These are phyloP conservation scores for Bergia puertoricense DNA, from an alignment of 92 coral and sea anemone genomes.

Conservation along the genomic window DNA sequence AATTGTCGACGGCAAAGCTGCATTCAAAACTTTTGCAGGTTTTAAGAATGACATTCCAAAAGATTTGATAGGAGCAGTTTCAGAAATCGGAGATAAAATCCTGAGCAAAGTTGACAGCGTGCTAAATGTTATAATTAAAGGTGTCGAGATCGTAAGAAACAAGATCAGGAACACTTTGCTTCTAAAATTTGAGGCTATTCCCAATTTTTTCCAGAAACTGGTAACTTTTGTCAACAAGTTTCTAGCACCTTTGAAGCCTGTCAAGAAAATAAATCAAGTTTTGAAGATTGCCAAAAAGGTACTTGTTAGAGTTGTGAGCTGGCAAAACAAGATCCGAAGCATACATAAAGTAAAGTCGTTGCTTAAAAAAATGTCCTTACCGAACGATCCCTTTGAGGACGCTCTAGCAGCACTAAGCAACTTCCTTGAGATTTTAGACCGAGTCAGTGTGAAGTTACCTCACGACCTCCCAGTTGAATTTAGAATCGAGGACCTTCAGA, in stretches of 20 bases:
- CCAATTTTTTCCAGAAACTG: slow-evolving; percentile 66
- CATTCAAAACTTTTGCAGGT: slow-evolving; percentile 84
- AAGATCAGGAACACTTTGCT: slow-evolving; percentile 66
- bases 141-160: slow-evolving; percentile 58
- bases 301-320: slow-evolving; percentile 51
- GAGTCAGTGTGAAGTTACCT: slow-evolving; percentile 68
- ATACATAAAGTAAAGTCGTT: slow-evolving; percentile 70
- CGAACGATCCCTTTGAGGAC: slow-evolving; percentile 61
- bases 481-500: slow-evolving; percentile 67
- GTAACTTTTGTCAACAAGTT: slow-evolving; percentile 67
- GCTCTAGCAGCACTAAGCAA: slow-evolving; percentile 74
- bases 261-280: slow-evolving; percentile 57
- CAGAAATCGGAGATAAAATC: slow-evolving; percentile 81
- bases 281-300: slow-evolving; percentile 64
- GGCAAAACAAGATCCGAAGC: slow-evolving; percentile 66
- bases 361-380: slow-evolving; percentile 40
- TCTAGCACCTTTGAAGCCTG: slow-evolving; percentile 66
- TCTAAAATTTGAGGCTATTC: slow-evolving; percentile 54
- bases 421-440: slow-evolving; percentile 63
- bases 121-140: slow-evolving; percentile 64
- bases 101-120: slow-evolving; percentile 69
- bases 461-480: slow-evolving; percentile 75
- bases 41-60: slow-evolving; percentile 96
- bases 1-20: slow-evolving; percentile 79
- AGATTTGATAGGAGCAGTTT: slow-evolving; percentile 81